Percentiles rank a stretch among this genome's conserved stretches.
Evolutionary conservation across 1,140 invertebrate genomes (phyloP).

Genomic region (Chymomyza costata): DNA sequence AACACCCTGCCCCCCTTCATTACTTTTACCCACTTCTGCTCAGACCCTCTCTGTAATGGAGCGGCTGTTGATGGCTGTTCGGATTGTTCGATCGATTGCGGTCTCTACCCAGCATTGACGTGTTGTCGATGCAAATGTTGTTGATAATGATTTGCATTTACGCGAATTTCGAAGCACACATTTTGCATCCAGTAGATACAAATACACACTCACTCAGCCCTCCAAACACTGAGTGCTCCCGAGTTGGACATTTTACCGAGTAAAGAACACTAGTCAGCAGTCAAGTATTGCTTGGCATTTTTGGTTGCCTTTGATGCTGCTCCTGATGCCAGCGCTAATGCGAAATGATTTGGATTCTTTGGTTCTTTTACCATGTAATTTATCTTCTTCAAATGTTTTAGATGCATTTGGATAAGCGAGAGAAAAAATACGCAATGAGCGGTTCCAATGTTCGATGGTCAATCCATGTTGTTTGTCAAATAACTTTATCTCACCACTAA

Average conservation of each 20-base stretch:
- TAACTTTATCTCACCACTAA: too few species aligned
- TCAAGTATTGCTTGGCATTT: slow-evolving; percentile 7
- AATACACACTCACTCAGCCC: slow-evolving; percentile 8
- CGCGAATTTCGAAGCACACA: slow-evolving; percentile 28
- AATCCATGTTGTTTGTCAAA: too few species aligned
- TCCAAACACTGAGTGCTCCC: too few species aligned
- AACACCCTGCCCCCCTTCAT: background rate
- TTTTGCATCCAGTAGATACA: slow-evolving; percentile 16
- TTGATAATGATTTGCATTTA: slow-evolving; percentile 69
- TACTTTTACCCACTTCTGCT: background rate
- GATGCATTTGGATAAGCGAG: slow-evolving; percentile 30
- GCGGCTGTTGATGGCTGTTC: slow-evolving; percentile 11
- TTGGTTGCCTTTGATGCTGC: background rate
- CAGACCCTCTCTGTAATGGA: slow-evolving; percentile 10
- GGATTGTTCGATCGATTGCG: slow-evolving; percentile 20
- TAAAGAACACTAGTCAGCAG: background rate
- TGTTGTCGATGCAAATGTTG: slow-evolving; percentile 51
- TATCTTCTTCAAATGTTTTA: slow-evolving; percentile 59
- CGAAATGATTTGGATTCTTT: slow-evolving; percentile 50
- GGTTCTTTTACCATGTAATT: slow-evolving; percentile 39
- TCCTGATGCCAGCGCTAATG: slow-evolving; percentile 42
- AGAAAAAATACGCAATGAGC: too few species aligned
- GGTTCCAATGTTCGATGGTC: too few species aligned
- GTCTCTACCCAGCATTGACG: background rate
- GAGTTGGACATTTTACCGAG: slow-evolving; percentile 25